phyloP scores from a whole-genome alignment of 2,113 vertebrate species.

The Cryptotis parvus region DNA sequence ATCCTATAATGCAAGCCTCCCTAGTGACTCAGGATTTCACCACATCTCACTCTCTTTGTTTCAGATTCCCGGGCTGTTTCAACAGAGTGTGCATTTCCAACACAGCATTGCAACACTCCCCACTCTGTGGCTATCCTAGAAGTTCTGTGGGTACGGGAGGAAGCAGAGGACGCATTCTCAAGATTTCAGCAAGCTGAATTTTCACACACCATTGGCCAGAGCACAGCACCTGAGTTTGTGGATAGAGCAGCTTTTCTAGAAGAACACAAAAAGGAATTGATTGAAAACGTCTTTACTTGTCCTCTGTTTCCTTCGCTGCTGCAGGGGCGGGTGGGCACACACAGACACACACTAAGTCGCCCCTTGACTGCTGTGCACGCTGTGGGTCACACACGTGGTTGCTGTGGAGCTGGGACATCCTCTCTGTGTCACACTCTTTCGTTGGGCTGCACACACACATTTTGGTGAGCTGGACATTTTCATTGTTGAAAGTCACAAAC shows the following conservation, averaged over 20 bases:
- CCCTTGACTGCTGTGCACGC: too few species aligned
- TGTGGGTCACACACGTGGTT: too few species aligned
- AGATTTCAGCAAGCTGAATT: conserved; percentile 11
- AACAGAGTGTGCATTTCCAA: background rate
- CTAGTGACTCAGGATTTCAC: conserved; percentile 18
- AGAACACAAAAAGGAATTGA: background rate
- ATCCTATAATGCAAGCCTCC: background rate
- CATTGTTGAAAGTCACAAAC: too few species aligned
- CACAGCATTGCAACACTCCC: background rate
- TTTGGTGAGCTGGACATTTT: too few species aligned
- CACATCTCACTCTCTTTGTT: background rate
- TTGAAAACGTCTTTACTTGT: background rate
- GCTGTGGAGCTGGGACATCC: too few species aligned
- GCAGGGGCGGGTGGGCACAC: too few species aligned
- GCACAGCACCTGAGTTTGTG: background rate
- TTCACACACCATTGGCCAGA: background rate
- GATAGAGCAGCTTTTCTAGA: background rate
- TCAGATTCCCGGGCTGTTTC: background rate
- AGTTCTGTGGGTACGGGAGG: background rate
- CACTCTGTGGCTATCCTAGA: conserved; percentile 3
- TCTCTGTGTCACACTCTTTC: too few species aligned
- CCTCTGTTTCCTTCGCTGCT: background rate
- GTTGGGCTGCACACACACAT: too few species aligned
- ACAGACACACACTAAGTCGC: too few species aligned
- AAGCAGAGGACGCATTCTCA: background rate